Evolutionary conservation across 1,140 invertebrate species (phyloP).

Genomic region (Cecropterus lyciades): DNA sequence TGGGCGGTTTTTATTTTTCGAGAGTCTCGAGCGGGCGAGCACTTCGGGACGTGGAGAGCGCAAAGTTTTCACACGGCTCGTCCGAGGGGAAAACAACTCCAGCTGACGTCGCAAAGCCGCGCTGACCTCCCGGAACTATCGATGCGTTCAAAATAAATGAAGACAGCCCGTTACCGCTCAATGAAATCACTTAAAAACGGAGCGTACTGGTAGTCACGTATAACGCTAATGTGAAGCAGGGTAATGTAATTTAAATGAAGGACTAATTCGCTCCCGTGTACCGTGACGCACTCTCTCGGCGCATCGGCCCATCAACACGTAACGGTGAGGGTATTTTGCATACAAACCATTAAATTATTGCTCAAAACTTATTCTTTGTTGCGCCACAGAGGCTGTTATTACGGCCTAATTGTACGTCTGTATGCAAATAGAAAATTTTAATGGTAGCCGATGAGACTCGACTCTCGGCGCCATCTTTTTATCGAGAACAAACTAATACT

Average conservation of each 20-base stretch:
- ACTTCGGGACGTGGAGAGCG: constrained; percentile 54
- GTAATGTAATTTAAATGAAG: constrained; percentile 81
- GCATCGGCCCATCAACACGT: constrained; percentile 78
- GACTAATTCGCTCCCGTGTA: constrained; percentile 76
- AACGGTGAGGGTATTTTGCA: constrained; percentile 81
- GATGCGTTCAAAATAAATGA: constrained; percentile 57
- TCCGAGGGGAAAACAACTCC: constrained; percentile 60
- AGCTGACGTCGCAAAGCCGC: constrained; percentile 54
- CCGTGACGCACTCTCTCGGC: constrained; percentile 74
- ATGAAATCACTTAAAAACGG: constrained; percentile 61
- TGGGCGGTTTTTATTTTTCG: constrained; percentile 82
- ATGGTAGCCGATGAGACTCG: constrained; percentile 64
- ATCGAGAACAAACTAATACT: constrained; percentile 43
- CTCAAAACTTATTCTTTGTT: constrained; percentile 83
- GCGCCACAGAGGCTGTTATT: constrained; percentile 80
- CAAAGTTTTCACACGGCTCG: constrained; percentile 77
- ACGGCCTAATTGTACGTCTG: constrained; percentile 78
- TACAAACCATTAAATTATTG: constrained; percentile 84
- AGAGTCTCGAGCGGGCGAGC: constrained; percentile 66
- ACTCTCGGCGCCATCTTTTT: constrained; percentile 52
- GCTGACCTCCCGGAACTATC: constrained; percentile 51
- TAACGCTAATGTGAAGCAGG: constrained; percentile 58
- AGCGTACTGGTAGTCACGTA: constrained; percentile 53
- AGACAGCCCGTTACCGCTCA: constrained; percentile 53
- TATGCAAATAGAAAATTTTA: constrained; percentile 80